phyloP scores from a whole-genome alignment of 2,113 vertebrate genomes.

The Aldabrachelys gigantea region DNA sequence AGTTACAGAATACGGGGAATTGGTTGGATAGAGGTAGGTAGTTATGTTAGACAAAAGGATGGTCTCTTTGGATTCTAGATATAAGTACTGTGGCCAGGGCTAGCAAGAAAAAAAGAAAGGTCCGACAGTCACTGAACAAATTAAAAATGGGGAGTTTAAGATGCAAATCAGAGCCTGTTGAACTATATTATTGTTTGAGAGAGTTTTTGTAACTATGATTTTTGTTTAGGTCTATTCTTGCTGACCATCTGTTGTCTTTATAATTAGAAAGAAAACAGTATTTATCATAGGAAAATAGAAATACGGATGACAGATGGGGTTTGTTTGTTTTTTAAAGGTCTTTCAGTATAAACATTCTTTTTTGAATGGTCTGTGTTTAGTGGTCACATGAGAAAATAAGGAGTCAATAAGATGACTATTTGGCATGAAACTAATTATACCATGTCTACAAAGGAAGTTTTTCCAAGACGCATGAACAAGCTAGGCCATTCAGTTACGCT shows the following conservation, averaged over 20 bases:
- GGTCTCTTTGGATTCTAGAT: neutral
- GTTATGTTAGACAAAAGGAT: neutral
- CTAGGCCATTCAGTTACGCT: neutral
- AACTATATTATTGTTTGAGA: neutral
- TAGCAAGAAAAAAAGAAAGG: neutral
- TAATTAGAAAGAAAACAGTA: slow-evolving; percentile 7
- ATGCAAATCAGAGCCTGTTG: neutral
- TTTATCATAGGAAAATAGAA: neutral
- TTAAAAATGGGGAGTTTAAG: neutral
- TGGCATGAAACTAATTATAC: neutral
- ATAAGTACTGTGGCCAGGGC: neutral
- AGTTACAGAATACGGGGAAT: neutral
- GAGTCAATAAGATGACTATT: neutral
- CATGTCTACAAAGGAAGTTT: neutral
- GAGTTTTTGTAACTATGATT: fast-evolving
- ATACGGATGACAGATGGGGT: too few relatives aligned
- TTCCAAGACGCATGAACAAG: neutral
- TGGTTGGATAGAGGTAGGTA: neutral
- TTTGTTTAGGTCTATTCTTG: neutral
- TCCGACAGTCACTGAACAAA: fast-evolving
- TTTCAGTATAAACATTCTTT: neutral
- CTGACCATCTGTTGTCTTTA: neutral
- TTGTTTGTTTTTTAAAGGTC: neutral
- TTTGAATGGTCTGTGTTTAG: neutral
- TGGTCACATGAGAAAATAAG: neutral